These are phyloP conservation scores for Tenualosa thibaudeaui DNA, from an alignment of 2,797 vertebrate genomes.

Conservation along the genomic window DNA sequence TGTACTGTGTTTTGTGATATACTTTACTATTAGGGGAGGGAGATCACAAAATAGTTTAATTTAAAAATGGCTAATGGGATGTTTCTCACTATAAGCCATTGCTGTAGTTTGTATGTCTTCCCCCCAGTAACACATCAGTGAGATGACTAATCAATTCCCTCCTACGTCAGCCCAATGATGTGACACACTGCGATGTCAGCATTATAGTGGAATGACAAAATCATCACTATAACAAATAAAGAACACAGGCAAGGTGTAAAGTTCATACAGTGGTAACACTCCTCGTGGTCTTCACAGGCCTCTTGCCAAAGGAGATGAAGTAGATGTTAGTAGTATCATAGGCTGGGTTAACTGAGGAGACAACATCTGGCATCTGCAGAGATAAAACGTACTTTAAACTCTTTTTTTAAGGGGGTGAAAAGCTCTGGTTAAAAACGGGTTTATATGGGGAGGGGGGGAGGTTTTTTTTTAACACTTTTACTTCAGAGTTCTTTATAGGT, in stretches of 20 bases:
- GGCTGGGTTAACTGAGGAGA: not conserved
- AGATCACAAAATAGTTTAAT: not conserved
- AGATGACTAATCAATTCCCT: not conserved
- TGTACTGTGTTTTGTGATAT: no score
- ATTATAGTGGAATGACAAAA: not conserved
- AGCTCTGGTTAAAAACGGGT: not conserved
- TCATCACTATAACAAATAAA: not conserved
- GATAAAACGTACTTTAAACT: not conserved
- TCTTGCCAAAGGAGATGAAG: not conserved
- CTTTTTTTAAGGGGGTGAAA: not conserved
- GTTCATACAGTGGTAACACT: not conserved
- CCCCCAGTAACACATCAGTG: not conserved
- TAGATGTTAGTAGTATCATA: not conserved
- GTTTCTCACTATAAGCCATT: not conserved
- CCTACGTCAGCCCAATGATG: not conserved
- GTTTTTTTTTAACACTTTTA: not conserved
- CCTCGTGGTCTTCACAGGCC: not conserved
- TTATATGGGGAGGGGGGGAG: not conserved
- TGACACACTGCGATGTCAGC: not conserved
- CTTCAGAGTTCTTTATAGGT: not conserved
- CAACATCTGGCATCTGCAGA: conserved; percentile 5
- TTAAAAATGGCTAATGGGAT: not conserved
- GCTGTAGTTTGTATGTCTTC: not conserved
- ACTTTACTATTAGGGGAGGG: not conserved
- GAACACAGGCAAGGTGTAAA: not conserved